These are phyloP conservation scores for Odontophorus gujanensis DNA, from an alignment of 2,113 vertebrate species.

Conservation along the genomic window DNA sequence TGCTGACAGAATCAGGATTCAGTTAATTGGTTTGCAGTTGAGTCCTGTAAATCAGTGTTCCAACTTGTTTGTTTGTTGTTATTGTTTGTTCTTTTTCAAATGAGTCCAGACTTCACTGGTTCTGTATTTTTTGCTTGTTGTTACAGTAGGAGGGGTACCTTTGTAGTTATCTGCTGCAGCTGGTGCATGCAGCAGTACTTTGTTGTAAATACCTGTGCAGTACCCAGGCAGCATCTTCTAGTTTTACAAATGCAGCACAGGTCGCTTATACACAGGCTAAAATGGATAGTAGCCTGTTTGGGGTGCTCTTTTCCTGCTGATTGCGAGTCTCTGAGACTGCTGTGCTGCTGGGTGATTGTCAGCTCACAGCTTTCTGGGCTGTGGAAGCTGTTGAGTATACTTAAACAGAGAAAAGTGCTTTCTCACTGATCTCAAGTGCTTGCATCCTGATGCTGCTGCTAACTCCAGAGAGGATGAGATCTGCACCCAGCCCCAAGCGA, in stretches of 20 bases:
- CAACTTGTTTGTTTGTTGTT: neutral
- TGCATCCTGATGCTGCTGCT: neutral
- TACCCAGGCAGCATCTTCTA: neutral
- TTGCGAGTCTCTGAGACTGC: neutral
- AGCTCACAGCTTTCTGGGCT: neutral
- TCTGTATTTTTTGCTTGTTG: neutral
- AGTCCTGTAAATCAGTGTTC: neutral
- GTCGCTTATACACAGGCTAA: neutral
- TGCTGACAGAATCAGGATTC: neutral
- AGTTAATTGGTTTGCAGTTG: neutral
- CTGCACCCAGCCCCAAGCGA: neutral
- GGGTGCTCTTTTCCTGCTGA: neutral
- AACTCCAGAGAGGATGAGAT: rapidly evolving
- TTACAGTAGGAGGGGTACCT: neutral
- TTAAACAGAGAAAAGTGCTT: neutral
- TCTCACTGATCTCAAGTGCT: neutral
- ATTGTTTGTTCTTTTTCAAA: neutral
- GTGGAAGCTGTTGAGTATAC: neutral
- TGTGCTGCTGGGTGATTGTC: neutral
- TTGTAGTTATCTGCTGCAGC: neutral
- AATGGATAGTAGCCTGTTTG: neutral
- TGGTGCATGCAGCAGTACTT: neutral
- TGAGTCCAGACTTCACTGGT: neutral
- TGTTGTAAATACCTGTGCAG: neutral
- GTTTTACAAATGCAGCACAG: rapidly evolving